Percentiles rank a stretch among this genome's conserved stretches.
phyloP scores from a whole-genome alignment of 2,888 invertebrate genomes.

The Xestia rhomboidea region DNA sequence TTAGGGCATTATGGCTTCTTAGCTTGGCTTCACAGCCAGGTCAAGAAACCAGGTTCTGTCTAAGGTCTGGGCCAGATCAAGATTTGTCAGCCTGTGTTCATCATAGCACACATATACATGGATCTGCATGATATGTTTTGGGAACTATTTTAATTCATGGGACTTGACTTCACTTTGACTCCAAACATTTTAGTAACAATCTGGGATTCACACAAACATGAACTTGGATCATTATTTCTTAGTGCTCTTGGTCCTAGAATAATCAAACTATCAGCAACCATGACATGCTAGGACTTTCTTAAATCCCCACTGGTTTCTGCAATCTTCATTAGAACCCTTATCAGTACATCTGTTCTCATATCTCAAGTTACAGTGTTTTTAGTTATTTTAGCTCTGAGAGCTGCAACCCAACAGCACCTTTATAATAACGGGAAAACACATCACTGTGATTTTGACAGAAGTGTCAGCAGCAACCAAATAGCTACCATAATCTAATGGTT shows the following conservation, averaged over 20 bases:
- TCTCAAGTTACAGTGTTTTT: neutral
- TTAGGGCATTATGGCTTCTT: too few relatives aligned
- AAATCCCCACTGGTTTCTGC: neutral
- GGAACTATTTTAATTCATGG: constrained; percentile 11
- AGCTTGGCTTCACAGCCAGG: neutral
- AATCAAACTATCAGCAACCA: neutral
- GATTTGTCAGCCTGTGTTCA: neutral
- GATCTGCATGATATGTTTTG: constrained; percentile 29
- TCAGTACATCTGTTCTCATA: constrained; percentile 1
- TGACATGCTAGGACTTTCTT: neutral
- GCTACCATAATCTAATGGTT: neutral
- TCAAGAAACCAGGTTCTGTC: neutral
- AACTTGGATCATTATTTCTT: neutral
- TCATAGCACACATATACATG: neutral
- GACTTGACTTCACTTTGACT: neutral
- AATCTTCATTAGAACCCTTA: neutral
- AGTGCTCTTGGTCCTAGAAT: neutral
- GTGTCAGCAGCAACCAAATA: neutral
- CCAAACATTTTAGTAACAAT: constrained; percentile 11
- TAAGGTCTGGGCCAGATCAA: neutral
- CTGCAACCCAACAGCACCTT: neutral
- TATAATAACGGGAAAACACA: neutral
- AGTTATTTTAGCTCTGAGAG: neutral
- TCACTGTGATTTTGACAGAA: neutral
- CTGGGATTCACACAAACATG: neutral